phyloP scores from a whole-genome alignment of 2,888 invertebrate genomes.

The Cremastinae sp. region DNA sequence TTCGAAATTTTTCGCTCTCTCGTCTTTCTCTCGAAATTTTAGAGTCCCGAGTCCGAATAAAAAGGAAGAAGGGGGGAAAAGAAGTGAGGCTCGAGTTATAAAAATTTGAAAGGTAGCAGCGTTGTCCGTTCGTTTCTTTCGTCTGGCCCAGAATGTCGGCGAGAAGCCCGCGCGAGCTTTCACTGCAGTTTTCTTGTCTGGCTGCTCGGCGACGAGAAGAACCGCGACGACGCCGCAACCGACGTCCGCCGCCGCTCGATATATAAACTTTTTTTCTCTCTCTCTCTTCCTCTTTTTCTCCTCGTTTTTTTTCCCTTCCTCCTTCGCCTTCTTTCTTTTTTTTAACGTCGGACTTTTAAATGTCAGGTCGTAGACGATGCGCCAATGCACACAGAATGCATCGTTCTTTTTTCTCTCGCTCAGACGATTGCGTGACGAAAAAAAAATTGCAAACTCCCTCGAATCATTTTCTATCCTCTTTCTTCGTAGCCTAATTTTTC shows the following conservation, averaged over 20 bases:
- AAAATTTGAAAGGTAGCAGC: constrained; percentile 9
- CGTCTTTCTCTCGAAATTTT: too few species aligned
- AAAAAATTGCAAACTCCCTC: too few species aligned
- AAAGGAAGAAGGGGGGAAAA: neutral
- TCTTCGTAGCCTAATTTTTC: too few species aligned
- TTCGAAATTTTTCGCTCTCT: too few species aligned
- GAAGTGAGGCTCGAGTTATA: neutral
- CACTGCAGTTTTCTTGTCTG: constrained; percentile 77
- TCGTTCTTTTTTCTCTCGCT: too few species aligned
- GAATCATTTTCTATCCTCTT: too few species aligned
- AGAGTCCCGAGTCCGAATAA: neutral
- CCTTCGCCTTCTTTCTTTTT: constrained; percentile 4
- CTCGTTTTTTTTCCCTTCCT: constrained; percentile 12
- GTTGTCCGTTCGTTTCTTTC: constrained; percentile 72
- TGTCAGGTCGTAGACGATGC: constrained; percentile 67
- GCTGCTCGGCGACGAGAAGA: constrained; percentile 64
- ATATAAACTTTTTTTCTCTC: constrained; percentile 30
- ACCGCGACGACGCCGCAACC: constrained; percentile 41
- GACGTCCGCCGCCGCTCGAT: constrained; percentile 51
- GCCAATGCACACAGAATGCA: constrained; percentile 19
- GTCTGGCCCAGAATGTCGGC: constrained; percentile 75
- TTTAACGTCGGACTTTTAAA: constrained; percentile 71
- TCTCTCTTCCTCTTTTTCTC: constrained; percentile 30
- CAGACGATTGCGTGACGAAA: too few species aligned
- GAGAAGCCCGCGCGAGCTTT: constrained; percentile 72